These are phyloP conservation scores for Monochamus alternatus DNA, from an alignment of 2,888 invertebrate species.

Conservation along the genomic window DNA sequence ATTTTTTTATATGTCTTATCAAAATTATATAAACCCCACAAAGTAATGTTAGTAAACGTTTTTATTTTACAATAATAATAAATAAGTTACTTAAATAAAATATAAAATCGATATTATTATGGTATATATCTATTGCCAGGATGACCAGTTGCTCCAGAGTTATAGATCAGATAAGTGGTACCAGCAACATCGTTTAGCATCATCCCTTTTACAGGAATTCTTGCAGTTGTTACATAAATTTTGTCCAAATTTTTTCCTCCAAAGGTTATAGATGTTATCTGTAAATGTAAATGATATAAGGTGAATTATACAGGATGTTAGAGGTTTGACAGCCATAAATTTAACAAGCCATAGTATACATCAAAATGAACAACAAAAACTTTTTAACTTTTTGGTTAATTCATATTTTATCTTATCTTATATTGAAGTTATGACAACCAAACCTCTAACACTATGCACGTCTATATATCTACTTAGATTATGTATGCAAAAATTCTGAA, in stretches of 20 bases:
- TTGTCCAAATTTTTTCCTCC: conserved; percentile 78
- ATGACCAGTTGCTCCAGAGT: conserved; percentile 28
- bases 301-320: background rate
- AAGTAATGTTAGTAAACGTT: background rate
- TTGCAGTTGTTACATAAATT: conserved; percentile 78
- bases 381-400: too few species aligned
- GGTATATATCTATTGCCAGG: conserved; percentile 36
- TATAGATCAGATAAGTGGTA: conserved; percentile 36
- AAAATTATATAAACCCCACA: background rate
- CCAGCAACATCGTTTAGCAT: conserved; percentile 46
- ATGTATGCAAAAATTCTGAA: background rate
- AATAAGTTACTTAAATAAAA: too few species aligned
- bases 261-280: conserved; percentile 79
- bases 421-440: too few species aligned
- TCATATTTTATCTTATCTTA: too few species aligned
- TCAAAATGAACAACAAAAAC: too few species aligned
- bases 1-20: too few species aligned
- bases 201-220: conserved; percentile 48
- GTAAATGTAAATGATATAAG: conserved; percentile 8
- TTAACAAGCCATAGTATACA: too few species aligned
- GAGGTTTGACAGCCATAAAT: too few species aligned
- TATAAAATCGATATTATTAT: conserved; percentile 12
- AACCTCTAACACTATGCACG: too few species aligned
- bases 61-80: too few species aligned
- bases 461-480: too few species aligned